Percentiles rank a stretch among this genome's conserved stretches.
phyloP scores from a whole-genome alignment of 2,888 invertebrate genomes.

The Dicranocentrus wangi region DNA sequence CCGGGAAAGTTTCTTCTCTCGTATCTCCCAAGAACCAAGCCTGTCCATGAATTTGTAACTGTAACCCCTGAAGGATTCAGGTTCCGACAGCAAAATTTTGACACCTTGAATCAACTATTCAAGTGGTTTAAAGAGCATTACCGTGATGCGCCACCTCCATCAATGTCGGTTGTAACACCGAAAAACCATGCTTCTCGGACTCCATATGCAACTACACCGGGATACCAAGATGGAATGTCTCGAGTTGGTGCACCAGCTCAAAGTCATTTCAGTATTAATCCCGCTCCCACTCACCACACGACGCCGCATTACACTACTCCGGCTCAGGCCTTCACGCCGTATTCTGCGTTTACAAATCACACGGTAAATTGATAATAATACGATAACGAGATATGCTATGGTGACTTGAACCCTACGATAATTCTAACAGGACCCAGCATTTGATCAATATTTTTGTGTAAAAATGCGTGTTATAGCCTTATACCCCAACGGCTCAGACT shows the following conservation, averaged over 20 bases:
- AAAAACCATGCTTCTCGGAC: conserved; percentile 67
- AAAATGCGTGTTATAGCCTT: conserved; percentile 79
- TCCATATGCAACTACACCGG: conserved; percentile 70
- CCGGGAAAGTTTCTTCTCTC: conserved; percentile 95
- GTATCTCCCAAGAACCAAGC: conserved; percentile 89
- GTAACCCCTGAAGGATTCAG: conserved; percentile 94
- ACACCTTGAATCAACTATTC: conserved; percentile 85
- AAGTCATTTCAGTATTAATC: conserved; percentile 67
- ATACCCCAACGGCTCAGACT: conserved; percentile 93
- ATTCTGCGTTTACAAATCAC: conserved; percentile 69
- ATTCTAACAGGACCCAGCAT: too few relatives aligned
- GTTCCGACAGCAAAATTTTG: conserved; percentile 91
- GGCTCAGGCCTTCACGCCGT: conserved; percentile 72
- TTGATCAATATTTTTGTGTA: conserved; percentile 40
- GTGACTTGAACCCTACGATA: too few relatives aligned
- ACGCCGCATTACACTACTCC: conserved; percentile 72
- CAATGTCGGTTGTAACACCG: conserved; percentile 59
- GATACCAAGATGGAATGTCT: conserved; percentile 66
- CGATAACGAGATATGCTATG: too few relatives aligned
- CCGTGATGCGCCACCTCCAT: conserved; percentile 73
- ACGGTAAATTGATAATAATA: conserved; percentile 62
- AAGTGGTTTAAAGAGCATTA: conserved; percentile 99
- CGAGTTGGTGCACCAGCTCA: conserved; percentile 68
- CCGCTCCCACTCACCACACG: conserved; percentile 64
- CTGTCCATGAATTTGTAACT: conserved; percentile 93